Conservation (phyloP, 2,888 invertebrate genomes). For the Lycaena phlaeas region DNA sequence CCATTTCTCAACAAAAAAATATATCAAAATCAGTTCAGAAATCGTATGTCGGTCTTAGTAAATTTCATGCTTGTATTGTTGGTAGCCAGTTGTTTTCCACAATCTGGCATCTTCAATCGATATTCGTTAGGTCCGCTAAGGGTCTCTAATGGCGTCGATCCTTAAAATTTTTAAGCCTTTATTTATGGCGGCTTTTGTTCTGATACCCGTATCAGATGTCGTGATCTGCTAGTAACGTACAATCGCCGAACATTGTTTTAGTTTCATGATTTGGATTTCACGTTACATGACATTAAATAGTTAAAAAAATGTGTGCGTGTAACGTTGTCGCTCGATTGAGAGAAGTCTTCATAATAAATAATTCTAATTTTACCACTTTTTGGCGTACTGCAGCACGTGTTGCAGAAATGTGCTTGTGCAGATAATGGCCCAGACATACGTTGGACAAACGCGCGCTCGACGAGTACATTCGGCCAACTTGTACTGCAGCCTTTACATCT, state of each 20-base stretch:
- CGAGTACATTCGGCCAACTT: too few relatives aligned
- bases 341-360: too few relatives aligned
- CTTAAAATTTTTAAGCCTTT: conserved; percentile 69
- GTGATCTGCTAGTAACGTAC: conserved; percentile 29
- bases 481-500: too few relatives aligned
- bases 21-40: neutral
- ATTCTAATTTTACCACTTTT: too few relatives aligned
- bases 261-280: neutral
- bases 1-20: too few relatives aligned
- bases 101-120: conserved; percentile 24
- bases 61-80: neutral
- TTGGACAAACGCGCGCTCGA: too few relatives aligned
- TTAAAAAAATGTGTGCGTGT: too few relatives aligned
- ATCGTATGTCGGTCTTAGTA: neutral
- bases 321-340: too few relatives aligned
- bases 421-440: too few relatives aligned
- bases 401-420: too few relatives aligned
- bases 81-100: conserved; percentile 32
- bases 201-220: conserved; percentile 41
- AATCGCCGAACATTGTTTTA: neutral
- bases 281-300: neutral
- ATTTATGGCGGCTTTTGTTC: conserved; percentile 58
- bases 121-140: conserved; percentile 40
- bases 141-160: conserved; percentile 60
- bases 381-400: too few relatives aligned